Base-by-base conservation (phyloP, 2,113 vertebrate species). In the Campylomormyrus numenius region DNA sequence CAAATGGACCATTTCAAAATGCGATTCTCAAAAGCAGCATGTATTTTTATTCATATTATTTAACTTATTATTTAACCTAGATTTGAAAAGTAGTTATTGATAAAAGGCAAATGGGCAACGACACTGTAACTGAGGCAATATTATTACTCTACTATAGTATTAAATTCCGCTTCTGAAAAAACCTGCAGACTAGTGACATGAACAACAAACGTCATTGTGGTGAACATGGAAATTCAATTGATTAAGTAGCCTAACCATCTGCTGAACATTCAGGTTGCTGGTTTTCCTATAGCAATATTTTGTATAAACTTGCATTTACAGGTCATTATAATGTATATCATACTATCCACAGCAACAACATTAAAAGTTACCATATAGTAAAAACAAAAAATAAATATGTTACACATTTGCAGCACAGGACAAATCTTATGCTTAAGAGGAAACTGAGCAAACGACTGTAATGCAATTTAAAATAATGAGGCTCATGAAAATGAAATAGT, bases 181-280 rank as follows among this genome's bases (percentile, higher is more conserved):
- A 5, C 5, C 74, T 42, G 10, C n/a, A 13, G 62, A 39, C 31
- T 39, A 80, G 13, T 19, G 35, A 42, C 15, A 80, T 80, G 15
- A 80, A 42, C 17, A 42, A 42, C 31, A 19, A 80, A 80, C 2
- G 17, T 80, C 1, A 35, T 77, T 39, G 74, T 80, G 74, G 74
- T 80, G 31, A 83, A 42, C 39, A 42, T 45, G 77, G 77, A 45
- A 85, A 85, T n/a, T 85, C 17, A 46, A 83, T 17, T 27, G 62
- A 91, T 77, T 49, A 90, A 56, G 83, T 89, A 88, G 70, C 90
- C 90, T 95, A 91, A 91, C 88, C 89, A 93, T 49, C 84, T 93
- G 93, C 88, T 94, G 92, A 89, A 94, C 92, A 77, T 92, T 94
- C 84, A 94, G 88, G 91, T 93, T 93, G 91, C 94, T 91, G 89